phyloP scores from a whole-genome alignment of 2,888 invertebrate species.

The Brachyptera putata region DNA sequence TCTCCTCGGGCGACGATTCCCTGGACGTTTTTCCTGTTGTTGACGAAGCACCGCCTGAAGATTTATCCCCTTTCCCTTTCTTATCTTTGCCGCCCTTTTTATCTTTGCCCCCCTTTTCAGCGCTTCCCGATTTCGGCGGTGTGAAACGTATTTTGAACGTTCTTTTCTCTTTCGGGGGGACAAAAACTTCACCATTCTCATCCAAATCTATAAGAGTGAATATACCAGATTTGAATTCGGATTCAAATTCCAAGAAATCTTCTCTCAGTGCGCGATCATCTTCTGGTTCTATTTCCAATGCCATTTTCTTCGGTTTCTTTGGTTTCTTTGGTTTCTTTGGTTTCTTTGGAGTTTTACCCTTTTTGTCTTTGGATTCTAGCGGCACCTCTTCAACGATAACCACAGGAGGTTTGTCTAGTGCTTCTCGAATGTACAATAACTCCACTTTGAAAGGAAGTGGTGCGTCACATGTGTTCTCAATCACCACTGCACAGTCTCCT shows the following conservation, averaged over 20 bases:
- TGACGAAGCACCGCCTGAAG: not conserved
- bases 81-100: not conserved
- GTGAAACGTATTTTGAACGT: not conserved
- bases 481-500: not conserved
- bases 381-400: not conserved
- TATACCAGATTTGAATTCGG: not conserved
- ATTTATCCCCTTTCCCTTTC: not conserved
- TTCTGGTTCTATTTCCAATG: not conserved
- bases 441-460: not conserved
- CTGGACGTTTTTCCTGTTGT: not conserved
- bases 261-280: not conserved
- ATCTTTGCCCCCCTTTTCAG: not conserved
- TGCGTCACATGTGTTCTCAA: not conserved
- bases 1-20: not conserved
- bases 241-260: not conserved
- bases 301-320: constrained; percentile 2
- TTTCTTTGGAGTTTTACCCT: not conserved
- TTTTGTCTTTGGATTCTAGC: not conserved
- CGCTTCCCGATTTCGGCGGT: not conserved
- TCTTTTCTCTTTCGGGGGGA: not conserved
- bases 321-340: not conserved
- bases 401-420: not conserved
- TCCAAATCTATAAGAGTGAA: not conserved
- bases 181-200: not conserved
- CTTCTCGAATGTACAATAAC: not conserved